A percentile compares a stretch with the other conserved stretches of the same genome.
Evolutionary conservation across 2,797 vertebrate genomes (phyloP).

Genomic region (Trichosurus vulpecula): DNA sequence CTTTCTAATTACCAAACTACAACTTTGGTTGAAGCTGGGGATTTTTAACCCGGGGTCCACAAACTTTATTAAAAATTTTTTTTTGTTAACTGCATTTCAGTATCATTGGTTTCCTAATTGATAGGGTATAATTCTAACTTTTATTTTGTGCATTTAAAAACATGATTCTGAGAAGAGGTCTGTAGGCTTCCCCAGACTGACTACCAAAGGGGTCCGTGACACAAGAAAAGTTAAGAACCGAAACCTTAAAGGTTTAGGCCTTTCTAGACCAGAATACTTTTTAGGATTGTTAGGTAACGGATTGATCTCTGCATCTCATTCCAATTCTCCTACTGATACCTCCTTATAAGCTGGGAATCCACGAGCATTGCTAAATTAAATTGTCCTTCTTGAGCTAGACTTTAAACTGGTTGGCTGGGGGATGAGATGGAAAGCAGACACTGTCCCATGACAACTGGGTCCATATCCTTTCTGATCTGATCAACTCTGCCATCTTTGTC

Average conservation of each 20-base stretch:
- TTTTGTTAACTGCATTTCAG: neutral
- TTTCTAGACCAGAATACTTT: neutral
- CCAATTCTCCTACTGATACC: neutral
- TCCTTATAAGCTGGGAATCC: neutral
- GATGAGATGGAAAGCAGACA: neutral
- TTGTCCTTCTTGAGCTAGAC: neutral
- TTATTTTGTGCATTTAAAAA: neutral
- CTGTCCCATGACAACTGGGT: fast-evolving
- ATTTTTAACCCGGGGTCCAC: neutral
- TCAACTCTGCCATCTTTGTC: neutral
- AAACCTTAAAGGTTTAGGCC: neutral
- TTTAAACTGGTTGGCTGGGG: neutral
- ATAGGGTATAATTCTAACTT: neutral
- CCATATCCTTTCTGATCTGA: neutral
- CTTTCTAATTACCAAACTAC: neutral
- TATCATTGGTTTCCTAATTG: neutral
- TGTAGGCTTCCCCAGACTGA: neutral
- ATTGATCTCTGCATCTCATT: neutral
- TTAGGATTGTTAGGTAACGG: neutral
- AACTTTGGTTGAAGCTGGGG: fast-evolving
- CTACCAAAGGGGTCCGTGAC: neutral
- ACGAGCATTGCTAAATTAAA: neutral
- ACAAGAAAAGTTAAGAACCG: neutral
- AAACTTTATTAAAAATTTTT: neutral
- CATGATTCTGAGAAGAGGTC: neutral